phyloP scores from a whole-genome alignment of 2,797 vertebrate species.

The Xiphophorus birchmanni region DNA sequence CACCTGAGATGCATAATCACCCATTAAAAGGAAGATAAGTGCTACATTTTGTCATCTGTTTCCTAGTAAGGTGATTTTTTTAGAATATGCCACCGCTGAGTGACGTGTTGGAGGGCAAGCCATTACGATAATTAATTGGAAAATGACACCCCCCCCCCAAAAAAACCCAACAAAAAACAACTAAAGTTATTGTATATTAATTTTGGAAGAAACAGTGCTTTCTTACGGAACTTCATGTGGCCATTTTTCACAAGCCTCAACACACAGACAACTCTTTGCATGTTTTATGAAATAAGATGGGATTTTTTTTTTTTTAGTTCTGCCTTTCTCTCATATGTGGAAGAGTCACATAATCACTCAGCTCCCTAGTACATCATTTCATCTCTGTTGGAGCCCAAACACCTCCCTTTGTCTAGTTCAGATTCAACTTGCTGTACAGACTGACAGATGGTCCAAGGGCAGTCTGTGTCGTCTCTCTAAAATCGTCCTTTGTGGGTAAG shows the following conservation, averaged over 20 bases:
- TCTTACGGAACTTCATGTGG: constrained; percentile 50
- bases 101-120: constrained; percentile 51
- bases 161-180: constrained; percentile 12
- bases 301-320: constrained; percentile 70
- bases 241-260: constrained; percentile 56
- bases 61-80: constrained; percentile 50
- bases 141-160: constrained; percentile 19
- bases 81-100: constrained; percentile 53
- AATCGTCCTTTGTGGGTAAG: constrained; percentile 54
- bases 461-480: constrained; percentile 50
- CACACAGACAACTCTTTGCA: constrained; percentile 58
- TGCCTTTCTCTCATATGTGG: constrained; percentile 52
- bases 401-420: constrained; percentile 70
- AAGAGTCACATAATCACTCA: constrained; percentile 69
- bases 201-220: constrained; percentile 26
- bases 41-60: constrained; percentile 56
- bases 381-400: constrained; percentile 67
- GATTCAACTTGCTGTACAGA: constrained; percentile 43
- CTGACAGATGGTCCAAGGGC: constrained; percentile 72
- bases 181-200: constrained; percentile 27
- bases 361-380: constrained; percentile 72
- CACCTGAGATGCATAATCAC: constrained; percentile 80
- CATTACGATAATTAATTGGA: constrained; percentile 51
- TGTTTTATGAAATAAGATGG: constrained; percentile 71
- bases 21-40: constrained; percentile 59